A percentile compares a stretch with the other conserved stretches of the same genome.
Conservation (phyloP, 2,888 invertebrate genomes). For the Spisula subtruncata region DNA sequence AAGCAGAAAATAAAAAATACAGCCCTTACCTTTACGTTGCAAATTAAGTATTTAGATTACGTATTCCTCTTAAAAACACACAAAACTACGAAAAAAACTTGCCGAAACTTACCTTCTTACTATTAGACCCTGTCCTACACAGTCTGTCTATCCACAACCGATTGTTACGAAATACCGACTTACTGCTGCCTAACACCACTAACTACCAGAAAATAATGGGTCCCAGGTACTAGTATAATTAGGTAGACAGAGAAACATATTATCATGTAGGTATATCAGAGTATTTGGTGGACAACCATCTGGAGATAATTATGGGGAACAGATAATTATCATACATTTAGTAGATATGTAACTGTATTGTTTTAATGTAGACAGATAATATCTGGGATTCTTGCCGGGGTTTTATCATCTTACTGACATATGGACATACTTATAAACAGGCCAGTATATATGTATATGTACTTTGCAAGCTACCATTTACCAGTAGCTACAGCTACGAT, state of each 20-base stretch:
- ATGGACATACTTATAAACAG: neutral
- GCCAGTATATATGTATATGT: too few relatives aligned
- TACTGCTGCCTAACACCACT: neutral
- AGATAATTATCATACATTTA: neutral
- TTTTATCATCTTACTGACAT: neutral
- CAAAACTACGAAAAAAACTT: neutral
- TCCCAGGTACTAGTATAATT: neutral
- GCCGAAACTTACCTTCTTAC: too few relatives aligned
- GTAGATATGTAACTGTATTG: constrained; percentile 18
- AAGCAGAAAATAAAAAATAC: neutral
- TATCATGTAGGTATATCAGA: neutral
- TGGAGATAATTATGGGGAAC: neutral
- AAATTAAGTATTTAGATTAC: too few relatives aligned
- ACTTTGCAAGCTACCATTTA: too few relatives aligned
- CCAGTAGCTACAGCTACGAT: too few relatives aligned
- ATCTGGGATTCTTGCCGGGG: neutral
- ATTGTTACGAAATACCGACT: neutral
- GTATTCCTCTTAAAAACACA: neutral
- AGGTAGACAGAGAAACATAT: neutral
- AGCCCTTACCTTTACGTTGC: neutral
- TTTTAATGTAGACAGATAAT: constrained; percentile 17
- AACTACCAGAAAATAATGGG: neutral
- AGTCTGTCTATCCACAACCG: neutral
- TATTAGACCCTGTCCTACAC: neutral
- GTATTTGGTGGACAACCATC: neutral